Percentiles rank a stretch among this genome's conserved stretches.
phyloP scores from a whole-genome alignment of 2,113 vertebrate species.

The Cathartes aura region DNA sequence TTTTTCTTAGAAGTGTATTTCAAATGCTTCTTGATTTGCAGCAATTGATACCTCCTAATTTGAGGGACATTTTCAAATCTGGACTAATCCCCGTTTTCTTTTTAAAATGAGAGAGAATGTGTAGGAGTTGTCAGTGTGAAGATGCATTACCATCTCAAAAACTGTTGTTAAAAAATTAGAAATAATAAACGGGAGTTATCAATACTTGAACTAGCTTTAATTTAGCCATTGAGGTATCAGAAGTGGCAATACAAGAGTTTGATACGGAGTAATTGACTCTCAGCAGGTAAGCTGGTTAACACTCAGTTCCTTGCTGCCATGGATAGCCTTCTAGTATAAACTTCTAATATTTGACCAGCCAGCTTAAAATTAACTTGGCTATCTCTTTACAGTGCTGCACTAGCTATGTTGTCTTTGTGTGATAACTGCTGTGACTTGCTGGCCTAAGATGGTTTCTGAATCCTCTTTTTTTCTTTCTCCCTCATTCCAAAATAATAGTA shows the following conservation, averaged over 20 bases:
- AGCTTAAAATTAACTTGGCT: background rate
- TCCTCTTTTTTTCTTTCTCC: background rate
- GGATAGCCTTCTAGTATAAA: background rate
- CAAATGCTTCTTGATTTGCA: background rate
- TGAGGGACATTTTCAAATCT: background rate
- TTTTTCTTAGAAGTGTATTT: slow-evolving; percentile 5
- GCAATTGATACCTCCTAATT: background rate
- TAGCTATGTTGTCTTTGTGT: background rate
- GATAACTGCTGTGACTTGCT: background rate
- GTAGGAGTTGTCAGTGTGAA: background rate
- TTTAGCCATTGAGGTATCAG: background rate
- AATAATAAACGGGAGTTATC: background rate
- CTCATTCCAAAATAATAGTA: background rate
- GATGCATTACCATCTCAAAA: background rate
- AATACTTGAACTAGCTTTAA: background rate
- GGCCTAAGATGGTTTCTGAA: background rate
- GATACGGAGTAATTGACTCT: background rate
- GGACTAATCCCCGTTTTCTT: background rate
- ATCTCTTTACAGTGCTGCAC: background rate
- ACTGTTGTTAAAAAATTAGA: background rate
- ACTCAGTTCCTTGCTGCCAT: background rate
- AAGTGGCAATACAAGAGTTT: background rate
- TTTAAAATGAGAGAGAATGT: background rate
- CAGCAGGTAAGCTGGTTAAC: background rate
- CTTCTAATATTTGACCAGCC: background rate